Base-by-base conservation (phyloP, 37 sponge, comb jelly and placozoan genomes). In the Chondrosia reniformis region DNA sequence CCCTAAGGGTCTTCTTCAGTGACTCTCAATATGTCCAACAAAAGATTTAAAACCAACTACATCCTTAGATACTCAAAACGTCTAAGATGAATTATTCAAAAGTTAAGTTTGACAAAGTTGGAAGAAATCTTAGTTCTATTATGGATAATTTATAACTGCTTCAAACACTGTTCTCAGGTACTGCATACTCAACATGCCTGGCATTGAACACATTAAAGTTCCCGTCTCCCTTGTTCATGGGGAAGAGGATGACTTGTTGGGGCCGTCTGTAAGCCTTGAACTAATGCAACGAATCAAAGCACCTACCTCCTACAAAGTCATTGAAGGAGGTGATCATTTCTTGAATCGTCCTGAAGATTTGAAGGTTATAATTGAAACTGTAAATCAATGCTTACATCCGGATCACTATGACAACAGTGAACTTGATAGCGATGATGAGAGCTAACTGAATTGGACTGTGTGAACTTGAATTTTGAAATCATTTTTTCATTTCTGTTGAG, bases 161-260 rank as follows among this genome's bases (percentile, higher is more conserved):
- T n/a, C n/a, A n/a, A n/a, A n/a, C n/a, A n/a, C n/a, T n/a, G n/a
- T n/a, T n/a, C n/a, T n/a, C n/a, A n/a, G n/a, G 69, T 79, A 90
- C 83, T 65, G 69, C 41, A 85, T 90, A 12, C 57, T 90, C 58
- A 76, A 77, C 33, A 88, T 85, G 93, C 87, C 87, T n/a, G 88
- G 93, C n/a, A 45, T 90, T 10, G 90, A 90, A 55, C 55, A 77
- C 67, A 67, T 90, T 46, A 78, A 78, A 30, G 66, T 63, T 15
- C 89, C 93, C 0, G 76, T 75, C 25, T 32, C 58, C 72, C 67
- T 92, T 33, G 46, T 92, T n/a, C 93, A 92, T 40, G 89, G 93
- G 9, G 83, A 79, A 15, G 37, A 77, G 46, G 93, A 92, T 46
- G 24, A 27, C 0, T 61, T 79, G 4, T 40, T 88, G 7, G 77